These are phyloP conservation scores for Apamea anceps DNA, from an alignment of 2,888 invertebrate species.

Conservation along the genomic window DNA sequence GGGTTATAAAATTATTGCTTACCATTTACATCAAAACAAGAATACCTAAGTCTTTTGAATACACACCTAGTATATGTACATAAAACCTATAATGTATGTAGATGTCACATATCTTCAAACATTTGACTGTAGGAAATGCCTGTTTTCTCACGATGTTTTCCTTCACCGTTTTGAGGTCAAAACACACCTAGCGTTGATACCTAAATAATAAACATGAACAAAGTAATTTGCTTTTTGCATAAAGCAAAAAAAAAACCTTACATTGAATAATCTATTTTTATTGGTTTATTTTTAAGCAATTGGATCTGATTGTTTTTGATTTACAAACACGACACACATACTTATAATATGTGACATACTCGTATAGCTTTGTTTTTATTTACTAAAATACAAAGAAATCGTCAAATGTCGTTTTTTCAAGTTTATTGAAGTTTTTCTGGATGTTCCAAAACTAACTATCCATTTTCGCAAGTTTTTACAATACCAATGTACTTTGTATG, in stretches of 20 bases:
- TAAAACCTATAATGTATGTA: no score
- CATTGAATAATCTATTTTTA: not conserved
- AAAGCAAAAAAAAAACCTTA: not conserved
- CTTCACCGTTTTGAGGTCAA: no score
- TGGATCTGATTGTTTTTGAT: not conserved
- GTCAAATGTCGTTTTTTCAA: not conserved
- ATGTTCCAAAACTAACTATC: not conserved
- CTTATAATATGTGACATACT: not conserved
- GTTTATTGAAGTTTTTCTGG: no score
- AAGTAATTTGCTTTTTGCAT: not conserved
- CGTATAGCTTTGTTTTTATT: not conserved
- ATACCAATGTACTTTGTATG: not conserved
- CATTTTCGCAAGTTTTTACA: not conserved
- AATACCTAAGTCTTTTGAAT: not conserved
- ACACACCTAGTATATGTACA: not conserved
- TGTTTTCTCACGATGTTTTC: no score
- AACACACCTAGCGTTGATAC: not conserved
- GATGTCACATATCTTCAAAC: no score
- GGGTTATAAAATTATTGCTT: not conserved
- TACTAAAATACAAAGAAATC: not conserved
- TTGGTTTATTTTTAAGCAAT: not conserved
- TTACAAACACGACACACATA: not conserved
- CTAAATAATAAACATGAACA: not conserved
- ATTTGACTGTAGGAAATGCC: no score
- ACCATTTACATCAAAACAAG: not conserved